phyloP scores from a whole-genome alignment of 2,888 invertebrate species.

The Epinotia demarniana region DNA sequence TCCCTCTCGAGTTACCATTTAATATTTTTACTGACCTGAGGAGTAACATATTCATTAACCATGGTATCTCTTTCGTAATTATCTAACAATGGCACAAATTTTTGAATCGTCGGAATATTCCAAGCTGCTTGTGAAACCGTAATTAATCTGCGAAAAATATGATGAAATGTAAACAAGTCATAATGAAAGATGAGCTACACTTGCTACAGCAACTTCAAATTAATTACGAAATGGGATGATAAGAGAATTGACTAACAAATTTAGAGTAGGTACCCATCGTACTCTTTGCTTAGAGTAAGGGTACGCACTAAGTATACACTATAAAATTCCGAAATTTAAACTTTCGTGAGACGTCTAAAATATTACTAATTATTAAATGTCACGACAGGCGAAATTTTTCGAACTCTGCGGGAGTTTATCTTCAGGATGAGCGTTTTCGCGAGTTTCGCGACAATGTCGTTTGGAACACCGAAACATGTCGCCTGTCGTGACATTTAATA shows the following conservation, averaged over 20 bases:
- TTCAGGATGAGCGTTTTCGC: no score
- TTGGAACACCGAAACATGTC: no score
- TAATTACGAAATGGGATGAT: constrained; percentile 21
- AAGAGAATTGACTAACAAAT: neutral
- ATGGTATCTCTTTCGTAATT: constrained; percentile 92
- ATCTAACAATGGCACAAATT: constrained; percentile 90
- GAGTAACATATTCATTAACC: constrained; percentile 90
- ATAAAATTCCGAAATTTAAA: no score
- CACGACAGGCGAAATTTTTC: no score
- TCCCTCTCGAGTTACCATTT: neutral
- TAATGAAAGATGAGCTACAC: neutral
- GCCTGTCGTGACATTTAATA: no score
- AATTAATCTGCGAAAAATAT: constrained; percentile 86
- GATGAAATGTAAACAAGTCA: constrained; percentile 47
- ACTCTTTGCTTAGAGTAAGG: no score
- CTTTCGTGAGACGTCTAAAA: no score
- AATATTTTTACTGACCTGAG: constrained; percentile 70
- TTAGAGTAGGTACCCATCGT: neutral
- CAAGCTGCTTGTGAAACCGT: constrained; percentile 86
- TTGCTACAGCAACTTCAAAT: neutral
- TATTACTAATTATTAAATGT: no score
- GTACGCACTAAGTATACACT: no score
- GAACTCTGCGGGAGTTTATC: no score
- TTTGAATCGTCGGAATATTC: constrained; percentile 89
- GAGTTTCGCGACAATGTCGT: no score